Evolutionary conservation across 2,113 vertebrate species (phyloP).

Genomic region (Alaudala cheleensis): DNA sequence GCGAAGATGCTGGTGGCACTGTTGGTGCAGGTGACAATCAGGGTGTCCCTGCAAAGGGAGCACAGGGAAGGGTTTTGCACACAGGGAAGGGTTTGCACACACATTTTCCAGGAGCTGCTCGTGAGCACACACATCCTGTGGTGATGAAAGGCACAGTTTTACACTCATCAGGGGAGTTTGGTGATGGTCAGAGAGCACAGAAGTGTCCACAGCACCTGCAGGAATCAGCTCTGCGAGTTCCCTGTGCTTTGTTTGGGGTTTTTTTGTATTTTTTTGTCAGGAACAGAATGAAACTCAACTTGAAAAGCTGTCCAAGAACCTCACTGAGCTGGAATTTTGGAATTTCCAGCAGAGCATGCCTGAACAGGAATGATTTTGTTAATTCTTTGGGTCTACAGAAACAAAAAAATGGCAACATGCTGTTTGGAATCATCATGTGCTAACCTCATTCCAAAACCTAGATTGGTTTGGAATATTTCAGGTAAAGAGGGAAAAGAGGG

Average conservation of each 20-base stretch:
- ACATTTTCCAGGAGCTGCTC: too few species aligned
- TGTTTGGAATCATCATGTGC: neutral
- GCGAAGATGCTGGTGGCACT: slow-evolving; percentile 98
- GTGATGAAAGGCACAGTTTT: neutral
- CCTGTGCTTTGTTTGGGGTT: accelerated
- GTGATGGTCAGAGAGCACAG: neutral
- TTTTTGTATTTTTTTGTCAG: neutral
- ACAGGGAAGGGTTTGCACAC: neutral
- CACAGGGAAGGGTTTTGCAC: neutral
- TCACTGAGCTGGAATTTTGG: neutral
- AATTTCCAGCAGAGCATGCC: neutral
- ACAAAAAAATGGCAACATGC: neutral
- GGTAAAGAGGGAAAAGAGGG: accelerated
- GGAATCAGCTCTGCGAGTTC: neutral
- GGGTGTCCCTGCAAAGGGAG: slow-evolving; percentile 84
- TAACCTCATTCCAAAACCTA: neutral
- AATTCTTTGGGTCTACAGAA: neutral
- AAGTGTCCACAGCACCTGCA: neutral
- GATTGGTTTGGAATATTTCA: neutral
- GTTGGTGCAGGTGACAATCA: slow-evolving; percentile 96
- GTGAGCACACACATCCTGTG: neutral
- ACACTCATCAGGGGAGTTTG: too few species aligned
- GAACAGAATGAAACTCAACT: neutral
- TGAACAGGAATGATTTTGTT: neutral
- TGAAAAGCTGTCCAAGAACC: neutral